These are phyloP conservation scores for Cotesia typhae DNA, from an alignment of 1,140 invertebrate genomes.

Conservation along the genomic window DNA sequence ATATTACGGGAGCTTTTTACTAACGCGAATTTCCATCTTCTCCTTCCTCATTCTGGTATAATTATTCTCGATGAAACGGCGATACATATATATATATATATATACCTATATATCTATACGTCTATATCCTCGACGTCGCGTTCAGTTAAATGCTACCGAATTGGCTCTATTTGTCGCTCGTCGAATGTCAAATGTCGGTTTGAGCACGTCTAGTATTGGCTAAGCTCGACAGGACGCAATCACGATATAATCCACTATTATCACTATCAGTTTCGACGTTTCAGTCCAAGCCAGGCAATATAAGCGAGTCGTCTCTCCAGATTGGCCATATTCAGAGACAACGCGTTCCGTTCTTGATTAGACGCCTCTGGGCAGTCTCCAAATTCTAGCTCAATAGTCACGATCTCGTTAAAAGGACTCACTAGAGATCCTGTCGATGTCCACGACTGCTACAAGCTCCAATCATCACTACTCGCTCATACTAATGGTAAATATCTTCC, in stretches of 20 bases:
- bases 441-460: no score
- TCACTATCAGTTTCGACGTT: slow-evolving; percentile 47
- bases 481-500: no score
- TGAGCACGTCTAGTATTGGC: slow-evolving; percentile 59
- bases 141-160: slow-evolving; percentile 29
- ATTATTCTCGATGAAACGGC: no score
- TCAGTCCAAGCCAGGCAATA: no score
- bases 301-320: slow-evolving; percentile 15
- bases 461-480: no score
- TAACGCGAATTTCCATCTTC: no score
- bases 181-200: slow-evolving; percentile 58
- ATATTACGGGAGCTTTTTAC: no score
- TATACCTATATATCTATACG: no score
- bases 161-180: slow-evolving; percentile 57
- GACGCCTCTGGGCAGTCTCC: slow-evolving; percentile 50
- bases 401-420: slow-evolving; percentile 49
- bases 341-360: slow-evolving; percentile 56
- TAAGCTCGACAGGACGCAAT: slow-evolving; percentile 54
- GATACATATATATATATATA: not conserved
- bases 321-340: slow-evolving; percentile 65
- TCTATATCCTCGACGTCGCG: not conserved
- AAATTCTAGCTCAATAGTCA: slow-evolving; percentile 58
- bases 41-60: no score
- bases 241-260: no score
- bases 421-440: not conserved